Evolutionary conservation across 2,113 vertebrate species (phyloP).

Genomic region (Nothoprocta pentlandii): DNA sequence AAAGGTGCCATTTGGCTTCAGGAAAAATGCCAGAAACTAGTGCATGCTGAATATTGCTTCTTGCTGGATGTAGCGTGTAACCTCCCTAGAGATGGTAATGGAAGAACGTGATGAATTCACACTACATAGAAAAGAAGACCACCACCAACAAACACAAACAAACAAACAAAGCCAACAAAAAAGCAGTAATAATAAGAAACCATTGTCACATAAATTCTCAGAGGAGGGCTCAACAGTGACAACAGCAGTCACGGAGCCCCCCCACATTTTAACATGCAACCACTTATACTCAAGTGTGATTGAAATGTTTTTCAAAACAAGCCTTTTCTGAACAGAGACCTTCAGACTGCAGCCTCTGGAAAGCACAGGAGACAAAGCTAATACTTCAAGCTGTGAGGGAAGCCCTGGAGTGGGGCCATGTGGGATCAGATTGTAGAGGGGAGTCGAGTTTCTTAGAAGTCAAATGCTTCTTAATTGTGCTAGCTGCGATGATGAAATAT

Average conservation of each 20-base stretch:
- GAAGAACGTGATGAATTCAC: not conserved
- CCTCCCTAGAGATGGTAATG: not conserved
- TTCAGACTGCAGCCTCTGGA: not conserved
- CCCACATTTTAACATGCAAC: not conserved
- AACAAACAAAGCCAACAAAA: not conserved
- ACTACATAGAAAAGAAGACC: not conserved
- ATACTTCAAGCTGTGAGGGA: too few relatives aligned
- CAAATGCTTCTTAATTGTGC: not conserved
- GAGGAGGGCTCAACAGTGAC: not conserved
- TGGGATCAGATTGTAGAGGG: not conserved
- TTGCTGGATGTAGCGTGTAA: not conserved
- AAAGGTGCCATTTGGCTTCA: constrained; percentile 7
- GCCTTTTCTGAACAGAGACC: not conserved
- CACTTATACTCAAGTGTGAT: not conserved
- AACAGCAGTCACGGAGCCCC: not conserved
- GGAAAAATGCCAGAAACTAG: not conserved
- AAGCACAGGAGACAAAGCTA: not conserved
- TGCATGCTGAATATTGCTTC: constrained; percentile 8
- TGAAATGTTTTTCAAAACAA: not conserved
- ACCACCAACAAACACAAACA: not conserved
- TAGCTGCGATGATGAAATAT: not conserved
- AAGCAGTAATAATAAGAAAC: not conserved
- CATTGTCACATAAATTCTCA: not conserved
- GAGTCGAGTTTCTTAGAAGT: not conserved
- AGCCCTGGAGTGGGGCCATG: not conserved